phyloP scores from a whole-genome alignment of 2,888 invertebrate species.

The Yponomeuta sedellus region DNA sequence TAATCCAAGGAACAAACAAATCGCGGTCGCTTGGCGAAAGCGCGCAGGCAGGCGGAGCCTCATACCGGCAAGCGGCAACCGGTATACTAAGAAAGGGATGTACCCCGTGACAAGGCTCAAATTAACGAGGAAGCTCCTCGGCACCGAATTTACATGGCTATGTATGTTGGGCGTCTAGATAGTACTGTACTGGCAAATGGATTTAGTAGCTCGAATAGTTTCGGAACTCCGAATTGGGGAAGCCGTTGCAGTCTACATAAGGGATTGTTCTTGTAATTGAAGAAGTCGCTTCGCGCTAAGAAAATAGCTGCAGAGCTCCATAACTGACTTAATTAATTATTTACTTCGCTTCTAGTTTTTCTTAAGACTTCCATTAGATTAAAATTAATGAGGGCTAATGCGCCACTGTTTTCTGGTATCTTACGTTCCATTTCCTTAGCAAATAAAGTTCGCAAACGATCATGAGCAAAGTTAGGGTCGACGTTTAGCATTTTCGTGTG shows the following conservation, averaged over 20 bases:
- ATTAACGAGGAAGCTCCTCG: slow-evolving; percentile 60
- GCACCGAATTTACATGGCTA: slow-evolving; percentile 66
- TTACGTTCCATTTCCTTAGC: slow-evolving; percentile 20
- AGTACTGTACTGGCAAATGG: slow-evolving; percentile 49
- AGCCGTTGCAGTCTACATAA: slow-evolving; percentile 38
- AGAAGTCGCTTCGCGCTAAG: slow-evolving; percentile 35
- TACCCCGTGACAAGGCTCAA: slow-evolving; percentile 62
- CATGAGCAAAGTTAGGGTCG: slow-evolving; percentile 19
- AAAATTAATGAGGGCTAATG: slow-evolving; percentile 12
- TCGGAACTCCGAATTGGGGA: slow-evolving; percentile 43
- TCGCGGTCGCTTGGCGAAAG: slow-evolving; percentile 6
- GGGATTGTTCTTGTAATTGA: slow-evolving; percentile 50
- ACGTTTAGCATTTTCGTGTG: slow-evolving; percentile 18
- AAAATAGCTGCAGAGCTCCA: slow-evolving; percentile 6
- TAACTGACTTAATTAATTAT: slow-evolving; percentile 1
- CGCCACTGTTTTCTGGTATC: slow-evolving; percentile 13
- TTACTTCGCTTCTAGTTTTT: slow-evolving; percentile 1
- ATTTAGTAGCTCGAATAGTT: slow-evolving; percentile 69
- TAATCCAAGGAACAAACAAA: background rate
- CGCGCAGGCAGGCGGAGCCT: slow-evolving; percentile 2
- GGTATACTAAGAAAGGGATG: slow-evolving; percentile 67
- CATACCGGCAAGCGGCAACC: slow-evolving; percentile 13
- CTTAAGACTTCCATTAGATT: background rate
- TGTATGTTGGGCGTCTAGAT: slow-evolving; percentile 64
- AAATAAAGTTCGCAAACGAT: slow-evolving; percentile 21